These are phyloP conservation scores for Florisuga fusca DNA, from an alignment of 2,797 vertebrate species.

Conservation along the genomic window DNA sequence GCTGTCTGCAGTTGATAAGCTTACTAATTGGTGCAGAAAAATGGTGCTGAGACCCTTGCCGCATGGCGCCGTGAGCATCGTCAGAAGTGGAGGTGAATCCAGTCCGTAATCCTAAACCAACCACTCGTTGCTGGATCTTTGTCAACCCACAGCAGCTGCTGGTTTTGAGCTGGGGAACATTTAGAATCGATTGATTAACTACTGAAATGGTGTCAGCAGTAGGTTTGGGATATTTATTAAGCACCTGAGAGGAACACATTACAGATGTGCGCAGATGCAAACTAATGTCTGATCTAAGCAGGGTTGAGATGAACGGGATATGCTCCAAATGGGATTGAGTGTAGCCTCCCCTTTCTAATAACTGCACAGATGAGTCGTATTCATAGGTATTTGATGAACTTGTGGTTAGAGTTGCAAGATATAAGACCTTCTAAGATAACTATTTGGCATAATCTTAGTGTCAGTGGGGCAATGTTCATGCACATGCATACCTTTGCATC, in stretches of 20 bases:
- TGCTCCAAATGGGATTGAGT: not conserved
- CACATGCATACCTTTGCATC: not conserved
- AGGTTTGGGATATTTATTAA: not conserved
- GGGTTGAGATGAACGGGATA: not conserved
- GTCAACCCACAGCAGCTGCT: conserved; percentile 26
- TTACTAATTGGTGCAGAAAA: not conserved
- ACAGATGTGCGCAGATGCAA: not conserved
- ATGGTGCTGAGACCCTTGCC: not conserved
- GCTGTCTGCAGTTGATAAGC: conserved; percentile 11
- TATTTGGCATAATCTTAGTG: not conserved
- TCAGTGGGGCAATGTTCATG: not conserved
- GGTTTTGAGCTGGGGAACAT: not conserved
- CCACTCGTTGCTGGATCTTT: not conserved
- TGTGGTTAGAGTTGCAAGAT: not conserved
- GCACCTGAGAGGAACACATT: conserved; percentile 20
- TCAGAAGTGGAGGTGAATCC: not conserved
- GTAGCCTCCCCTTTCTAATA: not conserved
- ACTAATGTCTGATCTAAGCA: not conserved
- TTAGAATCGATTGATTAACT: conserved; percentile 46
- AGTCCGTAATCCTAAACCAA: not conserved
- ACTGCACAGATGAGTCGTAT: not conserved
- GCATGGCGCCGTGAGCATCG: not conserved
- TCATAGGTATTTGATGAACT: not conserved
- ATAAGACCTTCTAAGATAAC: not conserved
- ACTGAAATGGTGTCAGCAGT: conserved; percentile 21